Conservation (phyloP, 2,888 invertebrate species). For the Agrilus mali region DNA sequence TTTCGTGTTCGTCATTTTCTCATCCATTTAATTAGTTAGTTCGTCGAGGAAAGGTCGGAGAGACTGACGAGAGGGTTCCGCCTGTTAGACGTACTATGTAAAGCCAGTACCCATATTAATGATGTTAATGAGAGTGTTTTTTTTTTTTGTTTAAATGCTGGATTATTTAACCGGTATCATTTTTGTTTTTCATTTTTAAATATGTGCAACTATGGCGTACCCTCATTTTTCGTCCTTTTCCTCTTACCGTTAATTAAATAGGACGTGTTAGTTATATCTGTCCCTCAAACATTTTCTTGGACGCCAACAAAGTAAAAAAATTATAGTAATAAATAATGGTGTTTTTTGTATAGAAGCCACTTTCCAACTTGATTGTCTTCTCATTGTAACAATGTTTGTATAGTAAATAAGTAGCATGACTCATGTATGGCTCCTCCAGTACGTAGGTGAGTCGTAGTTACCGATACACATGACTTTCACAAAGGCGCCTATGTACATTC, state of each 20-base stretch:
- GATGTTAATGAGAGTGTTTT: constrained; percentile 1
- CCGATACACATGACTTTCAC: background rate
- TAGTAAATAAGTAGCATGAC: constrained; percentile 1
- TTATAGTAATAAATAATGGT: too few species aligned
- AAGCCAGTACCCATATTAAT: constrained; percentile 3
- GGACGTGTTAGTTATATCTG: constrained; percentile 29
- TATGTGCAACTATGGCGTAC: too few species aligned
- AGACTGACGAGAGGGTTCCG: constrained; percentile 35
- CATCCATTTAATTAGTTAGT: constrained; percentile 22
- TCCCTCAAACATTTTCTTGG: constrained; percentile 14
- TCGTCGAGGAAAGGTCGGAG: constrained; percentile 26
- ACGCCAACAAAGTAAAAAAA: too few species aligned
- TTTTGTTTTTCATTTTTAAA: too few species aligned
- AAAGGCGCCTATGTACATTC: constrained; percentile 7
- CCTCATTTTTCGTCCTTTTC: too few species aligned
- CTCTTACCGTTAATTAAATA: constrained; percentile 8
- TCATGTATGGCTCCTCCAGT: constrained; percentile 6
- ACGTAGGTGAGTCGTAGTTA: too few species aligned
- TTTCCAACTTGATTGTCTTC: constrained; percentile 1
- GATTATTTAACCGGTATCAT: background rate
- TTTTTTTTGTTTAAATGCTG: background rate
- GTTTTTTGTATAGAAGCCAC: background rate
- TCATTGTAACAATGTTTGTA: constrained; percentile 2
- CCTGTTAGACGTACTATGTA: constrained; percentile 22
- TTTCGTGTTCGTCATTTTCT: constrained; percentile 16